Percentiles rank a stretch among this genome's conserved stretches.
These are phyloP conservation scores for Miltochrista miniata DNA, from an alignment of 2,888 invertebrate species.

Conservation along the genomic window DNA sequence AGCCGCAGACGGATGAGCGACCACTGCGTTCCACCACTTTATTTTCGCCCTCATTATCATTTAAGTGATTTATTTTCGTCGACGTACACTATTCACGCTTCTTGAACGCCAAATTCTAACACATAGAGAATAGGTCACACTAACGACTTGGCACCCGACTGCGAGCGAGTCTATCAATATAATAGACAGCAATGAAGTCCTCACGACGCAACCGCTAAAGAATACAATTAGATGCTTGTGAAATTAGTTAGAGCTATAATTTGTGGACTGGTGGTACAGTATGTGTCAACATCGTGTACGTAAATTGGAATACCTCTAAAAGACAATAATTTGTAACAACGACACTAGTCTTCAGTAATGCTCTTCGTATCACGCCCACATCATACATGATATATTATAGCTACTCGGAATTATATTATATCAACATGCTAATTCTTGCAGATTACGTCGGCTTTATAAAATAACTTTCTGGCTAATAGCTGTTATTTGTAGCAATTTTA, in stretches of 20 bases:
- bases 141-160: constrained; percentile 67
- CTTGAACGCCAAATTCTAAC: constrained; percentile 65
- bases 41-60: constrained; percentile 81
- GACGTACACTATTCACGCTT: constrained; percentile 57
- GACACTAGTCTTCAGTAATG: constrained; percentile 38
- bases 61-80: constrained; percentile 78
- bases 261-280: constrained; percentile 38
- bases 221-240: constrained; percentile 61
- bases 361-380: constrained; percentile 46
- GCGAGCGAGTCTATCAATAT: constrained; percentile 61
- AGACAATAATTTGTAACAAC: constrained; percentile 43
- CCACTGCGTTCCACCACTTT: constrained; percentile 73
- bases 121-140: constrained; percentile 69
- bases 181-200: constrained; percentile 67
- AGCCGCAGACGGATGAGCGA: constrained; percentile 68
- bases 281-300: constrained; percentile 47
- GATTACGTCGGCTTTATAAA: constrained; percentile 52
- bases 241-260: constrained; percentile 62
- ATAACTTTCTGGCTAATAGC: constrained; percentile 57
- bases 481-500: constrained; percentile 73
- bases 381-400: constrained; percentile 54
- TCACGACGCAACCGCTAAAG: constrained; percentile 61
- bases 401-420: constrained; percentile 47
- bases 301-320: constrained; percentile 50
- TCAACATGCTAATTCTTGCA: constrained; percentile 62